Evolutionary conservation across 2,797 vertebrate genomes (phyloP), one percentile per base, ranked within the genome.

Genomic region (Gallirallus australis): DNA sequence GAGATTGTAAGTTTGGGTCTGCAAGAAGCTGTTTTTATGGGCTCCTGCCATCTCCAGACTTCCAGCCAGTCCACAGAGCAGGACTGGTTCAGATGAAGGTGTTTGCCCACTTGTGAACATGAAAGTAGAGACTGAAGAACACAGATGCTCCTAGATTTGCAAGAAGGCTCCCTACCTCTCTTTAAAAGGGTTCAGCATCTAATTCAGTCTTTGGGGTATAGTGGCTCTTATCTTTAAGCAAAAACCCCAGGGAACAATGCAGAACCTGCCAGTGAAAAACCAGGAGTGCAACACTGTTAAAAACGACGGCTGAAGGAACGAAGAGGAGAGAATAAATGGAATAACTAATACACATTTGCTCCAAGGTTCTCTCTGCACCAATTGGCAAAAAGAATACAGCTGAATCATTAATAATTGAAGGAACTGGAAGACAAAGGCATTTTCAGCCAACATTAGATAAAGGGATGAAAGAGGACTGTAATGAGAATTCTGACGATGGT

Each of bases 381-480:
- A 45, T 91, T 96, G 86, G 94, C 94, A 91, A 93, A 96, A 91
- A 95, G 86, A 96, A 94, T 82, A 76, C 81, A 81, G 93, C 61
- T 78, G 56, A 89, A 95, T 93, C 88, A 94, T 68, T 81, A 87
- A 93, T 80, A 86, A 96, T 28, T 85, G 92, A 96, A 96, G 92
- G 66, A 92, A 90, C 73, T 86, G 52, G 83, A 95, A 94, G 70
- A 97, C 95, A 96, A 96, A 94, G 87, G 78, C 78, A 93, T 93
- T 96, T 94, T 93, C 84, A 86, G 93, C 69, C 88, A 94, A 39
- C 5, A 6, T 81, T 78, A 86, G 65, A 90, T 84, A 84, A 91
- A 87, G 59, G 57, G 90, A 94, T 95, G 73, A 95, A 88, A 96
- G 82, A 87, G 4, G 35, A n/a, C 59, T 75, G 57, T 93, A 95